Base-by-base conservation (phyloP, 2,797 vertebrate genomes). In the Neostethus bicornis region DNA sequence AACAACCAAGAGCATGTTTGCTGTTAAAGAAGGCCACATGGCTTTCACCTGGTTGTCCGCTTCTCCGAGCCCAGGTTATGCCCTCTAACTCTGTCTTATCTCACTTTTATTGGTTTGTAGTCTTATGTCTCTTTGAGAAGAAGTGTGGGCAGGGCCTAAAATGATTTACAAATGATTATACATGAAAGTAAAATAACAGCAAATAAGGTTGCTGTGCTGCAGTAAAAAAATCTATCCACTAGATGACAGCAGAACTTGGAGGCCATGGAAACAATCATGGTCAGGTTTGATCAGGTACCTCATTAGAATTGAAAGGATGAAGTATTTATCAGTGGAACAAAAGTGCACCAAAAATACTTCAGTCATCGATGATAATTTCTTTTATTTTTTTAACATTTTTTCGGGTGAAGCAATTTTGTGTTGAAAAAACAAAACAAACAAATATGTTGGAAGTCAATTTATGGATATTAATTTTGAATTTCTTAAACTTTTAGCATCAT, bases 21-120 rank as follows among this genome's bases (percentile, higher is more conserved):
- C 29, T 9, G 35, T 37, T 44, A 32, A 29, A 60, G 48, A 25
- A n/a, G 53, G 2, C 46, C 37, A 43, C 83, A 88, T 89, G 37
- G 46, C 48, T 66, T 19, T 62, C 3, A 44, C 52, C 34, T 31
- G 50, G 7, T 35, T 46, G 6, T 17, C 4, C 28, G 6, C 7
- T 31, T 48, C 17, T 28, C 7, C 28, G n/a, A 55, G 4, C 13
- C 1, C 8, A 23, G 6, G 32, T 7, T n/a, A 20, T 7, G 9
- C 3, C 3, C 17, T 67, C 68, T 41, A 24, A 17, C 6, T 2
- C 10, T 3, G 9, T 32, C 3, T 31, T 39, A 13, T 1, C 3
- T 2, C 29, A 10, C 29, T 70, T 72, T 65, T 77, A 72, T 61
- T 65, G 35, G 21, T n/a, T 37, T 55, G 6, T 37, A 29, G 24